Conservation (phyloP, 92 coral and sea anemone species). For the Heteractis magnifica region DNA sequence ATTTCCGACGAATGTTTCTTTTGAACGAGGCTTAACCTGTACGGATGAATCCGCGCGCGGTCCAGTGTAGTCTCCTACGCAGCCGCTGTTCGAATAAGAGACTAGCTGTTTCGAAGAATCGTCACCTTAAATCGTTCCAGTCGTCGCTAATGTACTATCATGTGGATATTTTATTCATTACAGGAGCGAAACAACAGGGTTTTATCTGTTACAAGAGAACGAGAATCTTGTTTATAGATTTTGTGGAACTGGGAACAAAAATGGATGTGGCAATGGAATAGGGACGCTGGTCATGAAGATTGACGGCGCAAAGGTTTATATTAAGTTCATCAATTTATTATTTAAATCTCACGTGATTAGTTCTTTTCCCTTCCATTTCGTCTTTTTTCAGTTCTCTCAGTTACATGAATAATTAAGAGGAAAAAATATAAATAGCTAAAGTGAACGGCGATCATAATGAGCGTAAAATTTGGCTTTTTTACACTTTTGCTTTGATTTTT, state of each 20-base stretch:
- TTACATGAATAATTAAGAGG: no score
- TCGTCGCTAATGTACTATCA: neutral
- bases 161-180: neutral
- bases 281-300: conserved; percentile 28
- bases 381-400: no score
- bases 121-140: neutral
- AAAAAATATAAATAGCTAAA: no score
- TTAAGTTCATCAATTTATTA: neutral
- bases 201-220: neutral
- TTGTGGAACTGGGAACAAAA: neutral
- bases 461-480: no score
- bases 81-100: no score
- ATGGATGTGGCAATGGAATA: conserved; percentile 9
- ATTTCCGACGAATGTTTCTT: no score
- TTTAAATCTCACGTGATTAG: no score
- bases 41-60: no score
- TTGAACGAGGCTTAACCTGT: no score
- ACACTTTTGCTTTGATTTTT: neutral
- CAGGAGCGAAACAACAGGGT: neutral
- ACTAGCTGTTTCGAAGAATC: neutral
- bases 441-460: no score
- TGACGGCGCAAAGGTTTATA: conserved; percentile 5
- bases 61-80: no score
- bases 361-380: no score
- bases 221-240: conserved; percentile 1